Conservation (phyloP, 30 jellyfish, hydroid and myxozoan genomes). For the Aurelia coerulea region DNA sequence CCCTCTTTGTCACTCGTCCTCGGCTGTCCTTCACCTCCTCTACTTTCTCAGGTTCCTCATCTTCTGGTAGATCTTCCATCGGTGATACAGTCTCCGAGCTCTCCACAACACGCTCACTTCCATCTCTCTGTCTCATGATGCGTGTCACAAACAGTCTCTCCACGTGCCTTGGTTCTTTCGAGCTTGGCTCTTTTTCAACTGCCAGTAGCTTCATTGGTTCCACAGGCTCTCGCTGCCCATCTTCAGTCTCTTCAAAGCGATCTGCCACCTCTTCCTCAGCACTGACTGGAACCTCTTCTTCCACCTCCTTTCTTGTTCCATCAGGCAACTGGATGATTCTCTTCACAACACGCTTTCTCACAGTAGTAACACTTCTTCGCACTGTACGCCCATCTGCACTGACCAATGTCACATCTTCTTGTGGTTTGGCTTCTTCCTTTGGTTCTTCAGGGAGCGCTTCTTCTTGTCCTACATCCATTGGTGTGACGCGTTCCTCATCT, state of each 20-base stretch:
- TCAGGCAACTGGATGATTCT: constrained; percentile 82
- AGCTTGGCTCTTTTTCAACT: background rate
- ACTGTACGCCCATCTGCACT: constrained; percentile 57
- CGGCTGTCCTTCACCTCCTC: constrained; percentile 62
- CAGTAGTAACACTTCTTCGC: constrained; percentile 69
- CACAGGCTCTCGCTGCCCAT: constrained; percentile 5
- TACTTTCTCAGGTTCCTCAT: constrained; percentile 70
- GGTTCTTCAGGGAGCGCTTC: constrained; percentile 17
- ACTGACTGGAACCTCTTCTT: constrained; percentile 83
- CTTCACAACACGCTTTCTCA: constrained; percentile 75
- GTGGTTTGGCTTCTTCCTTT: constrained; percentile 11
- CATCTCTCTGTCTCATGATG: constrained; percentile 80
- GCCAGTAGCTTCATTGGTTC: background rate
- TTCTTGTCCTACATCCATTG: constrained; percentile 48
- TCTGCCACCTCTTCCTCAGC: constrained; percentile 43
- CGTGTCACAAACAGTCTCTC: constrained; percentile 79
- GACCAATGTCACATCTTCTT: constrained; percentile 20
- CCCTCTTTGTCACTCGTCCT: constrained; percentile 62
- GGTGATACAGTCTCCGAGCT: constrained; percentile 84
- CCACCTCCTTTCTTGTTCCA: constrained; percentile 81
- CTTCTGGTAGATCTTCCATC: constrained; percentile 64
- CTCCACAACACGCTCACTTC: constrained; percentile 79
- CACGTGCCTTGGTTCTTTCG: constrained; percentile 74
- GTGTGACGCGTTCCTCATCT: constrained; percentile 23
- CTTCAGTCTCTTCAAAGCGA: constrained; percentile 15